phyloP scores from a whole-genome alignment of 1,140 invertebrate genomes.

The Drosophila sp. region DNA sequence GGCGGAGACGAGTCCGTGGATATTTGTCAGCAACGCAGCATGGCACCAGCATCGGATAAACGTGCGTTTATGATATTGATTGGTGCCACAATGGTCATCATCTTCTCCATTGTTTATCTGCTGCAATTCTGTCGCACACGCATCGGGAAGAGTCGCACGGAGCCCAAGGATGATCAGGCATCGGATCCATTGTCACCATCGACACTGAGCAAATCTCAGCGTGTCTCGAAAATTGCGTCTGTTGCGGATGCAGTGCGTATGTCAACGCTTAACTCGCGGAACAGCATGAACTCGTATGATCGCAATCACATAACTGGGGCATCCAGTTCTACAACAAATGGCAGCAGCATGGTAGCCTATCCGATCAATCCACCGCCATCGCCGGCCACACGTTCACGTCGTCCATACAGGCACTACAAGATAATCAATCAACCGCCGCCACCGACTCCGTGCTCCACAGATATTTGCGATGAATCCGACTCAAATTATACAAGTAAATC shows the following conservation, averaged over 20 bases:
- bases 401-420: constrained; percentile 91
- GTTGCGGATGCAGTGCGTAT: constrained; percentile 87
- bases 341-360: constrained; percentile 85
- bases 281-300: constrained; percentile 89
- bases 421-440: constrained; percentile 94
- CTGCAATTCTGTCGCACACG: constrained; percentile 85
- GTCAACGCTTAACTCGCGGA: constrained; percentile 88
- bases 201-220: constrained; percentile 85
- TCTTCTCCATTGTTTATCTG: constrained; percentile 85
- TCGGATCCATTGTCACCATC: constrained; percentile 87
- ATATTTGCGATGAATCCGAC: constrained; percentile 95
- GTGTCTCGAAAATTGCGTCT: constrained; percentile 85
- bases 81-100: constrained; percentile 85
- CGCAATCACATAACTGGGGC: constrained; percentile 93
- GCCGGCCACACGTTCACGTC: constrained; percentile 91
- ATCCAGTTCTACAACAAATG: constrained; percentile 90
- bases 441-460: constrained; percentile 96
- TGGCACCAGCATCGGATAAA: constrained; percentile 85
- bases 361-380: constrained; percentile 93
- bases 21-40: constrained; percentile 85
- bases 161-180: constrained; percentile 86
- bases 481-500: constrained; percentile 87
- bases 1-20: constrained; percentile 89
- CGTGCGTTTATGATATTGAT: constrained; percentile 85
- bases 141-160: constrained; percentile 85